phyloP scores from a whole-genome alignment of 2,888 invertebrate genomes.

The Villa cingulata region DNA sequence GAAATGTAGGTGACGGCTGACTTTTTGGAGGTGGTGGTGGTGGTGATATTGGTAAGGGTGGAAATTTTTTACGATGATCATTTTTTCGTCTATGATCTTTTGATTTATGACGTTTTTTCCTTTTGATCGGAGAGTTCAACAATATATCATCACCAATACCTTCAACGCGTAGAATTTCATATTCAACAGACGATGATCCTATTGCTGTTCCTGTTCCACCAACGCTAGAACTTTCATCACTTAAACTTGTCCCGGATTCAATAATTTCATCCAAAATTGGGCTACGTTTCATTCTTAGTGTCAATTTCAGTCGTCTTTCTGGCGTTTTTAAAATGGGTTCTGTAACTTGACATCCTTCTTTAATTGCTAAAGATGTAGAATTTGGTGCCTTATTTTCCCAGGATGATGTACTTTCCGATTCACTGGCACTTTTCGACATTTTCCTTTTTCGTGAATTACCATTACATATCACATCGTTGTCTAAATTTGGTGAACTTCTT shows the following conservation, averaged over 20 bases:
- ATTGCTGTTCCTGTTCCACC: slow-evolving; percentile 11
- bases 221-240: slow-evolving; percentile 40
- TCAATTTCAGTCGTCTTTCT: slow-evolving; percentile 52
- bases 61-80: slow-evolving; percentile 1
- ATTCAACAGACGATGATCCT: slow-evolving; percentile 48
- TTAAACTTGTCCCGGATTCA: slow-evolving; percentile 59
- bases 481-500: background rate
- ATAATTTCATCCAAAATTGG: slow-evolving; percentile 74
- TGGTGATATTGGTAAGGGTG: slow-evolving; percentile 1
- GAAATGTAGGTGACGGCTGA: slow-evolving; percentile 33
- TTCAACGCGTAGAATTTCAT: slow-evolving; percentile 71
- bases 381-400: slow-evolving; percentile 23
- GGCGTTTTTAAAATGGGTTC: slow-evolving; percentile 33
- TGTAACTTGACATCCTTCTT: background rate
- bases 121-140: slow-evolving; percentile 20
- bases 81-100: slow-evolving; percentile 30
- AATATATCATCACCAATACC: slow-evolving; percentile 40
- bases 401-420: slow-evolving; percentile 22
- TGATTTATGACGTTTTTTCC: slow-evolving; percentile 48
- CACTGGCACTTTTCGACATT: slow-evolving; percentile 16
- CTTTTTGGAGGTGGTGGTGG: slow-evolving; percentile 7
- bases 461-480: background rate
- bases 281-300: slow-evolving; percentile 74
- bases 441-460: slow-evolving; percentile 8
- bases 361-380: background rate